Conservation (phyloP, 2,888 invertebrate genomes). For the Melangyna quadrimaculata region DNA sequence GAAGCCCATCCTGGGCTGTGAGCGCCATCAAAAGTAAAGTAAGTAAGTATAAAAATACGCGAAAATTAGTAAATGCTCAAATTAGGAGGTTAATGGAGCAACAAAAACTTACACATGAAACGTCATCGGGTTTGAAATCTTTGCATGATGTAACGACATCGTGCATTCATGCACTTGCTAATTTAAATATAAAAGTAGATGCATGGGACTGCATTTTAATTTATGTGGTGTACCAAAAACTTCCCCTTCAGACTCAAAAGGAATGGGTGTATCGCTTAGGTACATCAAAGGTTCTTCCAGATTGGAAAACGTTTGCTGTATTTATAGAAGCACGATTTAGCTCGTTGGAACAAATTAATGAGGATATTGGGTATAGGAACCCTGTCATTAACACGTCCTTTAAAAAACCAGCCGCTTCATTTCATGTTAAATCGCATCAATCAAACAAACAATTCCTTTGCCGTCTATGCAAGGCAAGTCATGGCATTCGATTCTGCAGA, state of each 20-base stretch:
- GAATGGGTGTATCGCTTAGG: constrained; percentile 21
- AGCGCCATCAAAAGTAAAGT: too few species aligned
- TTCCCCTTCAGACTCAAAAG: neutral
- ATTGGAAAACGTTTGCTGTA: constrained; percentile 30
- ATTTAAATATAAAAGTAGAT: neutral
- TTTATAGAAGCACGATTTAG: constrained; percentile 20
- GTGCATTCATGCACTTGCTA: constrained; percentile 13
- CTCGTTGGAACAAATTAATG: constrained; percentile 15
- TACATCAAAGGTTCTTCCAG: constrained; percentile 21
- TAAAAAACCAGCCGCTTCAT: neutral
- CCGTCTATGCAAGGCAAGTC: neutral
- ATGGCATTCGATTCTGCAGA: constrained; percentile 16
- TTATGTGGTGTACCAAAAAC: too few species aligned
- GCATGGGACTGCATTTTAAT: too few species aligned
- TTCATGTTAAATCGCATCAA: neutral
- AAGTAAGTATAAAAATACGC: constrained; percentile 29
- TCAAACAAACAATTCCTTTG: neutral
- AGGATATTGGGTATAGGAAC: neutral
- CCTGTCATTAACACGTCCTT: neutral
- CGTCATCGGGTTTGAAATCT: neutral
- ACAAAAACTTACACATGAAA: neutral
- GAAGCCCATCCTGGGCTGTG: too few species aligned
- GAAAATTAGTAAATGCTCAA: constrained; percentile 35
- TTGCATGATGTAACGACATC: constrained; percentile 15
- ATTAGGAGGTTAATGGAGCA: constrained; percentile 21